Conservation (phyloP, 1,140 invertebrate species). For the Dendroctonus valens region DNA sequence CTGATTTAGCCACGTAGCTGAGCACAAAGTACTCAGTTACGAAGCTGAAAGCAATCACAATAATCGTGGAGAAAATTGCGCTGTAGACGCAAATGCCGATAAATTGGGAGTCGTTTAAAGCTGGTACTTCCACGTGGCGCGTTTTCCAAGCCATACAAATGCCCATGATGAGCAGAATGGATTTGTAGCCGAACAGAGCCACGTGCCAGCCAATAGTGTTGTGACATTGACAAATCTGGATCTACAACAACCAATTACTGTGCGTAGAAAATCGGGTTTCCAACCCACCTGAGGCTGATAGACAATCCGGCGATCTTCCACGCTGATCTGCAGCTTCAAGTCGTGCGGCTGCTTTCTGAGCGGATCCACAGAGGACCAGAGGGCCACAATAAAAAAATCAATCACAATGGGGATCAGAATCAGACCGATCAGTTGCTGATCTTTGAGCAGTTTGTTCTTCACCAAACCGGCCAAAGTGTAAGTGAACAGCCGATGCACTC, state of each 20-base stretch:
- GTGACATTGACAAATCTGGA: constrained; percentile 82
- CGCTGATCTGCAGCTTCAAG: constrained; percentile 75
- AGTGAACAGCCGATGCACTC: constrained; percentile 83
- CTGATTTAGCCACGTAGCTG: constrained; percentile 79
- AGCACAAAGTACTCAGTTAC: constrained; percentile 81
- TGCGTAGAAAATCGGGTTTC: neutral
- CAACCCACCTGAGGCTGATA: constrained; percentile 79
- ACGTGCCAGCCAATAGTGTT: constrained; percentile 85
- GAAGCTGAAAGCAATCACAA: constrained; percentile 82
- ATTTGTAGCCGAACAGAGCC: constrained; percentile 86
- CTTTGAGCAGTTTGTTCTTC: constrained; percentile 74
- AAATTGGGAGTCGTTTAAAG: constrained; percentile 95
- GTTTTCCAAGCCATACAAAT: constrained; percentile 99
- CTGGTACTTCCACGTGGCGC: constrained; percentile 93
- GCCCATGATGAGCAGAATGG: constrained; percentile 80
- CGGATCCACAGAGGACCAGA: constrained; percentile 80
- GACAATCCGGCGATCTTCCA: constrained; percentile 73
- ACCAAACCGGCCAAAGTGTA: constrained; percentile 48
- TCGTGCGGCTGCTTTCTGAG: constrained; percentile 82
- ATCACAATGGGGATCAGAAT: constrained; percentile 75
- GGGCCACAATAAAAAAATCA: constrained; percentile 73
- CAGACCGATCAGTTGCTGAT: constrained; percentile 77
- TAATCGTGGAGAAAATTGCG: constrained; percentile 82
- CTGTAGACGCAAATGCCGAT: constrained; percentile 92
- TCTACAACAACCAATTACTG: constrained; percentile 53